Conservation (phyloP, 2,113 vertebrate genomes). For the Phodopus roborovskii region DNA sequence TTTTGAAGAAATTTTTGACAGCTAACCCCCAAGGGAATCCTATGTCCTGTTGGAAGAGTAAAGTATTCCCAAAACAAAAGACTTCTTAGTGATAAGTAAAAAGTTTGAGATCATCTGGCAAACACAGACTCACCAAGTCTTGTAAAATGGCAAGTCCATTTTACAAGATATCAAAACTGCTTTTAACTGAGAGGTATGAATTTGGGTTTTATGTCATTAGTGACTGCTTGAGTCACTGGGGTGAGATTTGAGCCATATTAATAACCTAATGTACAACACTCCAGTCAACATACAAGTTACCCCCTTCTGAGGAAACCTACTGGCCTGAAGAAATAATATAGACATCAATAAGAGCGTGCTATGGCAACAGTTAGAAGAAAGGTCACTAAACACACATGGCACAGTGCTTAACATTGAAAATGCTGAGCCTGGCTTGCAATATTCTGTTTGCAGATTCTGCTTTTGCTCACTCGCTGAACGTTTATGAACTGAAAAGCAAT, state of each 20-base stretch:
- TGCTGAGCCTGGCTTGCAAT: neutral
- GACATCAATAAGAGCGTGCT: neutral
- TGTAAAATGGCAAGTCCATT: slow-evolving; percentile 7
- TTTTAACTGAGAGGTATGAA: neutral
- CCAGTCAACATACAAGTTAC: neutral
- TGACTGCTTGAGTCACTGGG: neutral
- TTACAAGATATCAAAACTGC: neutral
- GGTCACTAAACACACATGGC: neutral
- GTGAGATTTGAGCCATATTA: neutral
- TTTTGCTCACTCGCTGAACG: neutral
- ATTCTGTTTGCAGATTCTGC: neutral
- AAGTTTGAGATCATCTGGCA: neutral
- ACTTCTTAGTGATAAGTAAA: neutral
- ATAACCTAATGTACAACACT: neutral
- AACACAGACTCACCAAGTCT: neutral
- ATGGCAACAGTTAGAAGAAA: neutral
- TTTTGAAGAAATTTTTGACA: neutral
- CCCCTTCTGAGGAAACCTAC: neutral
- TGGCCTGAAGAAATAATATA: neutral
- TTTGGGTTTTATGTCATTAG: neutral
- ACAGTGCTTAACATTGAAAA: neutral
- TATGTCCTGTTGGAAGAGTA: neutral
- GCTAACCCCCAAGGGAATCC: neutral
- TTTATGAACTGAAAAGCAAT: neutral
- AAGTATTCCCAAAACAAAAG: neutral